Conservation (phyloP, 1,140 invertebrate genomes). For the Drosophila erecta region DNA sequence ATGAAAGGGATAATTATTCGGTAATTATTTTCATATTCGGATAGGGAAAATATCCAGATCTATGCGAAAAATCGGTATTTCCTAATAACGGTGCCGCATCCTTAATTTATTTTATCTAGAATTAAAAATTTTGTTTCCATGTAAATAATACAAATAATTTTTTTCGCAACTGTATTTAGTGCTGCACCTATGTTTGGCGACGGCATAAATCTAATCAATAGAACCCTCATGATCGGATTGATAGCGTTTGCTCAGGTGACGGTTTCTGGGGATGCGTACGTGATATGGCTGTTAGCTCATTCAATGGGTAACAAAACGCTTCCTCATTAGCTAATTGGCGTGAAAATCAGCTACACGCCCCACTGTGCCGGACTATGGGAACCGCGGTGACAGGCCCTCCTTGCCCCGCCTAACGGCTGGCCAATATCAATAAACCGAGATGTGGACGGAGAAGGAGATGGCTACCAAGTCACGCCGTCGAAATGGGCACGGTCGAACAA, state of each 20-base stretch:
- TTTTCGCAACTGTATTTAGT: no score
- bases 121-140: no score
- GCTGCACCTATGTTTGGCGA: slow-evolving; percentile 40
- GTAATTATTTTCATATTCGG: no score
- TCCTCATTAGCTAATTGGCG: slow-evolving; percentile 79
- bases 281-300: slow-evolving; percentile 51
- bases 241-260: slow-evolving; percentile 58
- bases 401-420: slow-evolving; percentile 16
- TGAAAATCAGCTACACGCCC: slow-evolving; percentile 55
- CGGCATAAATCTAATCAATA: slow-evolving; percentile 52
- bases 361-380: slow-evolving; percentile 64
- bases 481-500: slow-evolving; percentile 75
- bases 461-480: slow-evolving; percentile 73
- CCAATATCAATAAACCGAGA: slow-evolving; percentile 52
- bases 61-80: no score
- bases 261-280: slow-evolving; percentile 44
- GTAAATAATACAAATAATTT: no score
- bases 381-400: slow-evolving; percentile 17
- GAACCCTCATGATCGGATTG: slow-evolving; percentile 54
- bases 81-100: no score
- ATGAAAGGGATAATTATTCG: no score
- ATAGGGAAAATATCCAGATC: no score
- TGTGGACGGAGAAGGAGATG: slow-evolving; percentile 24
- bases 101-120: no score
- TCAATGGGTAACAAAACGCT: slow-evolving; percentile 46